Evolutionary conservation across 2,113 vertebrate species (phyloP).

Genomic region (Bubo blakistoni): DNA sequence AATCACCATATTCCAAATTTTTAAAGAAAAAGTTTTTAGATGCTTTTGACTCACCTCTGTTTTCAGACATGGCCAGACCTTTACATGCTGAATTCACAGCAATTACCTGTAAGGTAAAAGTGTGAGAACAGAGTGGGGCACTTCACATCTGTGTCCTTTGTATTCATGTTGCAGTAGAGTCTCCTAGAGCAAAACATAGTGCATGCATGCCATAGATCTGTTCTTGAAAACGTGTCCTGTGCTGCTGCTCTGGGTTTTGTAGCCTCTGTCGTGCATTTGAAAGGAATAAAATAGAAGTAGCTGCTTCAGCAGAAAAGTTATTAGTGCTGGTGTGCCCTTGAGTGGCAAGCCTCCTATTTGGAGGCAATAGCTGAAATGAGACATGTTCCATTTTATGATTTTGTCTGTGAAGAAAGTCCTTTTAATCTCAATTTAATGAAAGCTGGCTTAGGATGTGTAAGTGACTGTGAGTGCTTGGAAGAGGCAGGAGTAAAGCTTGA

Average conservation of each 20-base stretch:
- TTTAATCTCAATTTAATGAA: conserved; percentile 52
- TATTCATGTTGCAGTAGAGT: neutral
- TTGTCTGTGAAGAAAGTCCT: neutral
- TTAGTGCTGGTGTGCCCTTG: neutral
- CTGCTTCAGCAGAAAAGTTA: conserved; percentile 24
- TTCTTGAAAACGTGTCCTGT: neutral
- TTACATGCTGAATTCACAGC: neutral
- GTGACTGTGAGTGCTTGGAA: neutral
- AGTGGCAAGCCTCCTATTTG: neutral
- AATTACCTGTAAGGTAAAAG: neutral
- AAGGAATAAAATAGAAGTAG: neutral
- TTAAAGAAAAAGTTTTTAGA: neutral
- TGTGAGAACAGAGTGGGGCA: neutral
- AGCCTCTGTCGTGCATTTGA: neutral
- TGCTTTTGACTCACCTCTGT: neutral
- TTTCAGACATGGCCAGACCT: neutral
- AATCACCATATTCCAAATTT: neutral
- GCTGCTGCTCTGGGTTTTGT: neutral
- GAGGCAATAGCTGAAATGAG: conserved; percentile 29
- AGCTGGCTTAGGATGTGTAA: neutral
- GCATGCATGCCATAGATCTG: fast-evolving
- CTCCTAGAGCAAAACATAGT: neutral
- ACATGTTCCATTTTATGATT: conserved; percentile 21
- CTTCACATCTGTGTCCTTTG: neutral
- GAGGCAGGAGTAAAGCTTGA: neutral